Evolutionary conservation across 2,113 vertebrate genomes (phyloP), one percentile per base, ranked within the genome.

Genomic region (Motacilla tschutschensis): DNA sequence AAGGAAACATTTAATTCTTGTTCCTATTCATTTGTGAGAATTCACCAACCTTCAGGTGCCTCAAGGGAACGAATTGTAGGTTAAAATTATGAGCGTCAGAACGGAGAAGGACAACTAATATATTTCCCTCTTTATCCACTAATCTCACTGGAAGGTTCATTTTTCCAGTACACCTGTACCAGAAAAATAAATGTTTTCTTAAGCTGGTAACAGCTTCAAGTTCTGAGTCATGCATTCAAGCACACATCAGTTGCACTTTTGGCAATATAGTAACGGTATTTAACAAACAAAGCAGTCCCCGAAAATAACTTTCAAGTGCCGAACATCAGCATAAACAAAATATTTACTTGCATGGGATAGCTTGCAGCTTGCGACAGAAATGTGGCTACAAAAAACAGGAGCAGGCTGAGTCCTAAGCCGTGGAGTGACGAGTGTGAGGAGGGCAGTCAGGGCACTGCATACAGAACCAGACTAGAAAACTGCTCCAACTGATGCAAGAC

Each of bases 351-450:
- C 35, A 48, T 1, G 7, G 66, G 71, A 28, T 9, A 17, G 44
- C 10, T 63, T 24, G 82, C 9, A 17, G 40, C 12, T 63, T 29
- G 79, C 0, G 4, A 8, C 17, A 25, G 69, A 79, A 88, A 51
- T 1, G 31, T 24, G 43, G 47, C 58, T 36, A 5, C 55, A 26
- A 29, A 31, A 10, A 4, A 0, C 29, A 14, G 58, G 24, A 54
- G 3, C 25, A 25, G 78, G 25, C 60, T 73, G 66, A 3, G 40
- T 1, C 6, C 55, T 7, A 43, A 51, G 14, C 24, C 35, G 17
- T 0, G 14, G 31, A 2, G 3, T 5, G 4, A 14, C 50, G 28
- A 18, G 31, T 0, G 25, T 5, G 19, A 2, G 29, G 36, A 36
- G 31, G 20, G 20, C 8, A 55, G 25, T 1, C 38, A 20, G 38